Base-by-base conservation (phyloP, 2,797 vertebrate species). In the Xenentodon cancila region DNA sequence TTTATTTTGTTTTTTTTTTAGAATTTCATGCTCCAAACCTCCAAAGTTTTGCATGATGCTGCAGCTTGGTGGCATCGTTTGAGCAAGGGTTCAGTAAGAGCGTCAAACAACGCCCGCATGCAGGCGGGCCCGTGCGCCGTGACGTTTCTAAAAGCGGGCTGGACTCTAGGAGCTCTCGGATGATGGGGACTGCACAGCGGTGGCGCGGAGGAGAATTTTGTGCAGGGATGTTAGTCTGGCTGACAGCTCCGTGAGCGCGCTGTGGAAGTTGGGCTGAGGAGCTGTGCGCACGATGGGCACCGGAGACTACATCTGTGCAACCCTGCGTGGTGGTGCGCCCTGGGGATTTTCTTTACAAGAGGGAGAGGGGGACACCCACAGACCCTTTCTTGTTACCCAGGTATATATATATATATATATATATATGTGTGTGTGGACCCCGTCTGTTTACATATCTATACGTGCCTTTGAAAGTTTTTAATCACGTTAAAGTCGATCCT, bases 301-400 rank as follows among this genome's bases (percentile, higher is more conserved):
- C 0, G 96, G 95, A 91, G 96, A 98, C 88, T 97, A 95, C 86
- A 91, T 97, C 85, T 96, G 96, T 88, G 83, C 98, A 45, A 96
- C 95, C 53, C 93, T 98, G 93, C 94, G 89, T 2, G 97, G 96
- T 68, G 95, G 94, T 59, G 94, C 94, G 9, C 97, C 97, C 59
- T 99, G 98, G 98, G 97, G 98, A 47, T 99, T 99, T 92, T 90
- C 90, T 59, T 68, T 99, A 82, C 87, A 91, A 74, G 94, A 96
- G 80, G 95, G 93, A 88, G 93, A 92, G 42, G 84, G 78, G 79
- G 96, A 96, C 64, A 82, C 93, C 73, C 91, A 94, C 68, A 93
- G 91, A 87, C 92, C 94, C 52, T 75, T 98, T 45, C 91, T 95
- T 48, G 93, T 97, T 22, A 93, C 93, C 21, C 95, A 98, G 98